Conservation (phyloP, 2,113 vertebrate species). For the Notarius quadriscutis region DNA sequence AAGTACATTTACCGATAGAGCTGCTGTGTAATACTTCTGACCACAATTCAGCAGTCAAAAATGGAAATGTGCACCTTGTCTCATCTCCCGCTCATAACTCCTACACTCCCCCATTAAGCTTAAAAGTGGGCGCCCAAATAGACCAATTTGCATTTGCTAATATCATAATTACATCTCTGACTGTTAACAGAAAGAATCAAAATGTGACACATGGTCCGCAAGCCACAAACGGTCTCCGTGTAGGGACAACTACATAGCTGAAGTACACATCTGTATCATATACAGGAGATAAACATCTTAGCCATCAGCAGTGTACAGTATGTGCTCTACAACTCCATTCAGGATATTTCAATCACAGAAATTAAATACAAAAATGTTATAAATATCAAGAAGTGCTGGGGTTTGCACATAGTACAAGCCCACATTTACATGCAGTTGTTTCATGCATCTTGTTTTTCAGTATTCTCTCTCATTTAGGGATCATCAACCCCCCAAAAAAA, state of each 20-base stretch:
- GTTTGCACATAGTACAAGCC: not conserved
- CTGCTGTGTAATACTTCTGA: conserved; percentile 72
- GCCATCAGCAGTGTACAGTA: not conserved
- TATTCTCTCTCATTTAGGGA: not conserved
- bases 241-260: conserved; percentile 58
- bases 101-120: conserved; percentile 65
- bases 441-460: not conserved
- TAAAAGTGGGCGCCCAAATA: conserved; percentile 75
- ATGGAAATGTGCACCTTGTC: conserved; percentile 63
- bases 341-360: not conserved
- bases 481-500: not conserved
- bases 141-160: conserved; percentile 77
- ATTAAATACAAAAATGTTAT: not conserved
- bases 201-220: conserved; percentile 53
- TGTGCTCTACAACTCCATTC: not conserved
- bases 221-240: conserved; percentile 51
- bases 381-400: not conserved
- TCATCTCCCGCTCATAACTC: conserved; percentile 64
- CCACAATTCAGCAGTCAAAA: conserved; percentile 64
- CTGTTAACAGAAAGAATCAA: conserved; percentile 74
- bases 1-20: conserved; percentile 75
- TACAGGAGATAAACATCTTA: not conserved
- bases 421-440: not conserved
- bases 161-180: conserved; percentile 77
- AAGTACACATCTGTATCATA: conserved; percentile 62